These are phyloP conservation scores for Saccopteryx leptura DNA, from an alignment of 2,113 vertebrate species.

Conservation along the genomic window DNA sequence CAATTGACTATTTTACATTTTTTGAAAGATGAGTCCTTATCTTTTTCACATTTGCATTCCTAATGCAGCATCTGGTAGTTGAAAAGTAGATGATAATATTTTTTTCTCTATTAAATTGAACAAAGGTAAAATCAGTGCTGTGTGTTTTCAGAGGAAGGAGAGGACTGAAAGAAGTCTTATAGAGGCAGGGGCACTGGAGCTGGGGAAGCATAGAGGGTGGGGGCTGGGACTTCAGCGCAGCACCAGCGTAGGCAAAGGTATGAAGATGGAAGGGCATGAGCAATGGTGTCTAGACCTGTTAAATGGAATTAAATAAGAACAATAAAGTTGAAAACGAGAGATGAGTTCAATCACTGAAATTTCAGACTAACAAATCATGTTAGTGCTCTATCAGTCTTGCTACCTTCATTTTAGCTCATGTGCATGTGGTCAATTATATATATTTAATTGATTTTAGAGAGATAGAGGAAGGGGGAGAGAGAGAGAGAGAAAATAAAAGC, in stretches of 20 bases:
- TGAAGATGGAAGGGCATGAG: neutral
- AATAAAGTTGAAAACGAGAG: neutral
- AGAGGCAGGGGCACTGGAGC: neutral
- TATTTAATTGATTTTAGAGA: too few relatives aligned
- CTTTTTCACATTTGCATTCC: neutral
- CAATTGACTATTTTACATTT: neutral
- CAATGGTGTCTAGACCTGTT: neutral
- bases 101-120: neutral
- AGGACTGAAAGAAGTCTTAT: neutral
- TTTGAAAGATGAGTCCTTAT: neutral
- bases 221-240: neutral
- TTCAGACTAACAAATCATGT: neutral
- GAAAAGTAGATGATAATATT: neutral
- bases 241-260: neutral
- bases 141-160: conserved; percentile 8
- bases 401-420: neutral
- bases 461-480: too few relatives aligned
- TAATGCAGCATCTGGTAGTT: neutral
- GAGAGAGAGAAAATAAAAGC: too few relatives aligned
- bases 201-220: neutral
- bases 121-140: neutral
- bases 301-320: neutral
- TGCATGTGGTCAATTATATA: neutral
- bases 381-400: neutral
- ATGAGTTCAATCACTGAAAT: neutral